A percentile compares a stretch with the other conserved stretches of the same genome.
phyloP scores from a whole-genome alignment of 1,140 invertebrate species.

The Helicorthomorpha holstii region DNA sequence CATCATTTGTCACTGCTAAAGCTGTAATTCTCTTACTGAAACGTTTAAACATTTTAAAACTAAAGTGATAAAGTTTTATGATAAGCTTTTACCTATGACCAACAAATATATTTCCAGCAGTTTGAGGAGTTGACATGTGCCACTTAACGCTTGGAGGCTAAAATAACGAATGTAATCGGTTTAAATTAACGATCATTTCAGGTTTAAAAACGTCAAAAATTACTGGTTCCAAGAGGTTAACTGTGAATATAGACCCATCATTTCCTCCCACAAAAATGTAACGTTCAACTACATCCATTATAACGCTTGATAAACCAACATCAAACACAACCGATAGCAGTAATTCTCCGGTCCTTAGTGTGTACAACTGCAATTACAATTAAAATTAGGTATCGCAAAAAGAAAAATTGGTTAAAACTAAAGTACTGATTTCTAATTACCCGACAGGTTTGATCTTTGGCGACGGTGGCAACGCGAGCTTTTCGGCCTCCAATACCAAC shows the following conservation, averaged over 20 bases:
- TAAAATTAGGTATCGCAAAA: too few relatives aligned
- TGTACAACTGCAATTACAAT: slow-evolving; percentile 33
- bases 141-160: slow-evolving; percentile 41
- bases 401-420: too few relatives aligned
- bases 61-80: too few relatives aligned
- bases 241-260: slow-evolving; percentile 47
- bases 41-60: slow-evolving; percentile 23
- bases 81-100: too few relatives aligned
- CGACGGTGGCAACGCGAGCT: slow-evolving; percentile 51
- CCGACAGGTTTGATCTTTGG: slow-evolving; percentile 61
- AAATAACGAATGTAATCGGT: slow-evolving; percentile 33
- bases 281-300: slow-evolving; percentile 49
- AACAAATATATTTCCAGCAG: too few relatives aligned
- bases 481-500: slow-evolving; percentile 34
- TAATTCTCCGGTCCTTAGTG: slow-evolving; percentile 42
- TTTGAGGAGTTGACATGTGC: slow-evolving; percentile 25
- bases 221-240: slow-evolving; percentile 38
- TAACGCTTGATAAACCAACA: slow-evolving; percentile 43
- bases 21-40: slow-evolving; percentile 48
- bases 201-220: slow-evolving; percentile 1
- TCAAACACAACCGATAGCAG: slow-evolving; percentile 56
- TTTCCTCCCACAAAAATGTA: slow-evolving; percentile 50
- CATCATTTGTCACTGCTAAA: slow-evolving; percentile 50
- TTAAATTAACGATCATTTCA: background rate
- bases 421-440: slow-evolving; percentile 31